Base-by-base conservation (phyloP, 1,140 invertebrate species). In the Drosophila biarmipes region DNA sequence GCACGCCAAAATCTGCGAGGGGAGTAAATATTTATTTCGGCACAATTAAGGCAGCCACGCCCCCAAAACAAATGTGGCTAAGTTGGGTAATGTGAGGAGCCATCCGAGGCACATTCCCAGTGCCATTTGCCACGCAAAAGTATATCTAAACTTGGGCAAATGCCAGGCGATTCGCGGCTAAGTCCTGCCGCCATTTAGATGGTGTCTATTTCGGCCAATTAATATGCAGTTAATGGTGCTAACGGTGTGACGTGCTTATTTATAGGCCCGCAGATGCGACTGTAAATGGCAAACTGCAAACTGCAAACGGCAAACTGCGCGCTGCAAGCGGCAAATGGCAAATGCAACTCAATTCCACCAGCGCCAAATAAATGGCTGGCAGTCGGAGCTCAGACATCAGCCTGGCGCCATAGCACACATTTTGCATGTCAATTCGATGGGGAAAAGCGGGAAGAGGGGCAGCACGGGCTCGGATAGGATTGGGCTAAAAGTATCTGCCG, bases 181-280 rank as follows among this genome's bases (percentile, higher is more conserved):
- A 71, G 31, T 37, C 46, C 46, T 49, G 52, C 24, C 31, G n/a
- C 46, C 24, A 49, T 15, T 29, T 15, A n/a, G 46, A 11, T 31
- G 78, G 84, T 87, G 69, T 78, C 84, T 79, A 87, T 87, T 87
- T 89, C 82, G 82, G 84, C 79, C 84, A 87, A 87, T 87, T 87
- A 87, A 87, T 87, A 87, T 87, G 82, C 82, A 81, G 78, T 82
- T 87, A 87, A 87, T 87, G 84, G 75, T 79, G 82, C 87, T 89
- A 89, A 79, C 78, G 78, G 71, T 72, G 80, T 78, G 82, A 87
- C 82, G 62, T 53, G 84, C 55, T 87, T 87, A 87, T 87, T 87
- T 87, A 87, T 82, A 68, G 82, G 46, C 78, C 45, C 59, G 73
- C 59, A 87, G 84, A 86, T 82, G 82, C 78, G 61, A 78, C 78